Evolutionary conservation across 1,140 invertebrate species (phyloP).

Genomic region (Spodoptera litura): DNA sequence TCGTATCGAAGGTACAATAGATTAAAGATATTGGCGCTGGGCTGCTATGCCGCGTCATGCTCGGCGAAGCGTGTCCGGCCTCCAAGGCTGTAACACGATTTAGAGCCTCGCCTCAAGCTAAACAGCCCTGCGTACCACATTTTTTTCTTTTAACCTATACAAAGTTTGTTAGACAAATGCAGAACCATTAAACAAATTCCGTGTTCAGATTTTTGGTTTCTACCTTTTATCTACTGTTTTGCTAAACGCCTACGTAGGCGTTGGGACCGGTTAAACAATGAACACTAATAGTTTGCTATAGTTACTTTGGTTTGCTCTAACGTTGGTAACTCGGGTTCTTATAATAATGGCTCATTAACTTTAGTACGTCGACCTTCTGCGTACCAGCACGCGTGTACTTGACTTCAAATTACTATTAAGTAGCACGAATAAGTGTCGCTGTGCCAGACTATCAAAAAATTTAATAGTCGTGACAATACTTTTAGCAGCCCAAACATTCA

Average conservation of each 20-base stretch:
- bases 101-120: constrained; percentile 65
- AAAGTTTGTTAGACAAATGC: constrained; percentile 49
- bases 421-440: constrained; percentile 24
- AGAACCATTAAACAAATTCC: constrained; percentile 15
- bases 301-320: neutral
- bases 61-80: constrained; percentile 72
- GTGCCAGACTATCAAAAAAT: constrained; percentile 10
- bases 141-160: constrained; percentile 55
- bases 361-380: constrained; percentile 41
- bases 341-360: constrained; percentile 33
- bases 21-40: constrained; percentile 70
- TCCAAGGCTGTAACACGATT: constrained; percentile 79
- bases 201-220: neutral
- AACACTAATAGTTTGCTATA: constrained; percentile 14
- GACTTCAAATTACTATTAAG: constrained; percentile 39
- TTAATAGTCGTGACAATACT: constrained; percentile 5
- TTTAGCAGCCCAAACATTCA: neutral
- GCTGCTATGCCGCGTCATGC: constrained; percentile 70
- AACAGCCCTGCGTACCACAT: constrained; percentile 64
- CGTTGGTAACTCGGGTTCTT: neutral
- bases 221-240: constrained; percentile 1
- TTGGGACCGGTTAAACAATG: neutral
- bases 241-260: neutral
- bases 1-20: constrained; percentile 60
- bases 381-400: constrained; percentile 33